Evolutionary conservation across 2,797 vertebrate species (phyloP), one percentile per base, ranked within the genome.

Genomic region (Crenichthys baileyi): DNA sequence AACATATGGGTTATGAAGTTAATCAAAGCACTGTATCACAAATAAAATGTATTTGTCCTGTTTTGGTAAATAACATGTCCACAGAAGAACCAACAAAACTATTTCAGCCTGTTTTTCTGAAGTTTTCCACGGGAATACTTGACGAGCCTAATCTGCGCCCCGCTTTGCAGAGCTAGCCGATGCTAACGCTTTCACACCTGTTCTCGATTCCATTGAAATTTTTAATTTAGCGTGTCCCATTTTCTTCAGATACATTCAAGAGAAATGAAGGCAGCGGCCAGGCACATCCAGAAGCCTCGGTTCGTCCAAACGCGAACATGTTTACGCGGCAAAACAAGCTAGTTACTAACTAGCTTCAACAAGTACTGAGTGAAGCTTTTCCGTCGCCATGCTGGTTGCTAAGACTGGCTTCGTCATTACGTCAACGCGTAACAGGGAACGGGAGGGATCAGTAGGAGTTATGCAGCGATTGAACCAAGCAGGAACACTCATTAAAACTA

Each of bases 301-400:
- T 6, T 63, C 22, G 1, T 24, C 26, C 24, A 11, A 56, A 20
- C 46, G 67, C 48, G 15, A 82, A 82, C 92, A 93, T 93, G 61
- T 78, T 83, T 50, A 22, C 4, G 18, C 6, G 31, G 58, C 12
- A 46, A 73, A 29, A 61, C 24, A 65, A 63, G 15, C 31, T 55
- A 61, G 22, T 79, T 16, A 44, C 8, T 3, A 65, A 60, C 2
- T 85, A 86, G 80, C 82, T 86, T 65, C 55, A 87, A 72, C 72
- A 79, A 82, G 77, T 60, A 82, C 78, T 71, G 2, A 20, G 80
- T 8, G 51, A 94, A 81, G 94, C 94, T 93, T 95, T 82, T 7
- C 84, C 81, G 94, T 94, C 94, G 94, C 94, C 95, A 96, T 95
- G 92, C 91, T 89, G 93, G 95, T 95, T 96, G 95, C 95, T 96